Evolutionary conservation across 2,113 vertebrate genomes (phyloP), one percentile per base, ranked within the genome.

Genomic region (Puntigrus tetrazona): DNA sequence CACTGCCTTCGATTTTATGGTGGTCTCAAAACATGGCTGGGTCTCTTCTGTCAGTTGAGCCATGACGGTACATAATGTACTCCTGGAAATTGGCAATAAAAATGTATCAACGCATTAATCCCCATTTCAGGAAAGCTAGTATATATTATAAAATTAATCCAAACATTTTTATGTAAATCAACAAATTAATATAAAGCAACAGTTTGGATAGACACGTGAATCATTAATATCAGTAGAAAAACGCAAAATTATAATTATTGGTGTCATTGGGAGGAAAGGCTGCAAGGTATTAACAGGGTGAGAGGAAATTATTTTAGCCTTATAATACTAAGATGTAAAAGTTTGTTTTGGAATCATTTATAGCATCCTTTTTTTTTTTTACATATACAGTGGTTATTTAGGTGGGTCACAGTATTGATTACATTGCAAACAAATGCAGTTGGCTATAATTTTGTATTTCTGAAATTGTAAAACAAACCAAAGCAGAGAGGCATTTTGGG

Each of bases 31-130:
- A 9, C 95, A 93, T 0, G 98, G 98, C 90, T 98, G 97, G 67
- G 96, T 96, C 89, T 99, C 98, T 74, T 99, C 98, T 1, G 98
- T 98, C 89, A 99, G 94, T 91, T 99, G 98, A 88, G 97, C 96
- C 92, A 99, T 99, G 89, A 99, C 95, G 72, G 93, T 96, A 94
- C 97, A 99, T 92, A 99, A 95, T 63, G 97, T 98, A 94, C 96
- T 98, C 95, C 98, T 99, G 91, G 43, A 92, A 92, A 55, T 76
- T 72, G 70, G 3, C 95, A 92, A 94, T 72, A 73, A 16, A 70
- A 57, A 70, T 20, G 16, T 50, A 16, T 0, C 47, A 50, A 20
- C 47, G 16, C 47, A 50, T 50, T 50, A 50, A 50, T 50, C 47
- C 47, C 47, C 47, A 50, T 50, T 50, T 50, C 47, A 50, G 47